Percentiles rank a stretch among this genome's conserved stretches.
These are phyloP conservation scores for Psittacula cyanocephala DNA, from an alignment of 2,113 vertebrate genomes.

Conservation along the genomic window DNA sequence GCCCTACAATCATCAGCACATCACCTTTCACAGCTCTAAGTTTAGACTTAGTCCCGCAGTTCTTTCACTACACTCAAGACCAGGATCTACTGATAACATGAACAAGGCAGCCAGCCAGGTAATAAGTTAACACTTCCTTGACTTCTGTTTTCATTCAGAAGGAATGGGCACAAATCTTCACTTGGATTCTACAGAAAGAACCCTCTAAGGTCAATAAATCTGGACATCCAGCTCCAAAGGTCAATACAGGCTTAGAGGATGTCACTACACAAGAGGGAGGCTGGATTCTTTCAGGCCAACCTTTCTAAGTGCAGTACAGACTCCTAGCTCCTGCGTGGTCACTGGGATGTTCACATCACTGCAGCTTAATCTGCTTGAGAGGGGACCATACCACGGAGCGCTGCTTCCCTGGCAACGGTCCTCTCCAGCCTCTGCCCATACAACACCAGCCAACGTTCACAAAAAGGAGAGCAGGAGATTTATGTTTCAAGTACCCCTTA, in stretches of 20 bases:
- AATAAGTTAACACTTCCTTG: neutral
- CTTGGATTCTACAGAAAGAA: neutral
- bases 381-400: slow-evolving; percentile 40
- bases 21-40: neutral
- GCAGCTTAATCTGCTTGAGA: slow-evolving; percentile 55
- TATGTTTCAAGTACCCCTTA: slow-evolving; percentile 53
- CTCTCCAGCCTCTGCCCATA: slow-evolving; percentile 2
- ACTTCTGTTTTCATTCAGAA: neutral
- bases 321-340: neutral
- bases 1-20: neutral
- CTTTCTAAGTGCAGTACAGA: neutral
- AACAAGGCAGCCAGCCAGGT: neutral
- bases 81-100: neutral
- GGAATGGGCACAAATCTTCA: neutral
- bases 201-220: neutral
- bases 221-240: neutral
- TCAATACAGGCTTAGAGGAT: neutral
- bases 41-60: neutral
- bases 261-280: neutral
- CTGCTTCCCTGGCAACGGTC: slow-evolving; percentile 30
- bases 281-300: neutral
- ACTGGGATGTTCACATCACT: slow-evolving; percentile 10
- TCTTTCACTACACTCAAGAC: neutral
- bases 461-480: slow-evolving; percentile 58
- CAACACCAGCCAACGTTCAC: slow-evolving; percentile 35